Conservation (phyloP, 2,113 vertebrate species). For the Nibea coibor region DNA sequence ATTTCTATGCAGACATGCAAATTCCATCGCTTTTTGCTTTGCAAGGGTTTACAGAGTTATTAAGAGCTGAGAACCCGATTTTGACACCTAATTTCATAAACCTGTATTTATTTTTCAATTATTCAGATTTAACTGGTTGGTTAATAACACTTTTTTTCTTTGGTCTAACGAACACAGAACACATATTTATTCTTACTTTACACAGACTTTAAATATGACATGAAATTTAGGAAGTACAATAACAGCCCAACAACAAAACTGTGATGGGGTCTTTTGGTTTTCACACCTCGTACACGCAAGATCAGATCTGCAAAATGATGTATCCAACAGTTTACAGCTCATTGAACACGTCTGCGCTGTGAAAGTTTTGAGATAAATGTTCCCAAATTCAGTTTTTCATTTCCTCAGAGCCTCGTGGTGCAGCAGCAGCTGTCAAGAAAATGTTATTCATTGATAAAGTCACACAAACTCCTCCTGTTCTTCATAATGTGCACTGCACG, state of each 20-base stretch:
- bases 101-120: no score
- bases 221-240: constrained; percentile 11
- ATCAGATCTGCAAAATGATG: background rate
- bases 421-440: background rate
- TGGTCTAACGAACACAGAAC: no score
- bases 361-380: constrained; percentile 9
- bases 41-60: background rate
- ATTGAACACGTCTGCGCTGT: constrained; percentile 4
- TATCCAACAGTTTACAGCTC: background rate
- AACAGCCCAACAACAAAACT: background rate
- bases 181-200: no score
- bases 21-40: background rate
- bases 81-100: no score
- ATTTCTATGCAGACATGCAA: background rate
- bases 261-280: constrained; percentile 1
- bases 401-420: background rate
- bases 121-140: no score
- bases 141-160: no score
- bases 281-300: background rate
- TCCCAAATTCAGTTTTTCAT: background rate
- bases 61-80: no score
- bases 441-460: background rate
- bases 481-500: background rate
- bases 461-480: background rate
- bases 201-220: background rate